These are phyloP conservation scores for Drosophila paramelanica DNA, from an alignment of 2,888 invertebrate genomes.

Conservation along the genomic window DNA sequence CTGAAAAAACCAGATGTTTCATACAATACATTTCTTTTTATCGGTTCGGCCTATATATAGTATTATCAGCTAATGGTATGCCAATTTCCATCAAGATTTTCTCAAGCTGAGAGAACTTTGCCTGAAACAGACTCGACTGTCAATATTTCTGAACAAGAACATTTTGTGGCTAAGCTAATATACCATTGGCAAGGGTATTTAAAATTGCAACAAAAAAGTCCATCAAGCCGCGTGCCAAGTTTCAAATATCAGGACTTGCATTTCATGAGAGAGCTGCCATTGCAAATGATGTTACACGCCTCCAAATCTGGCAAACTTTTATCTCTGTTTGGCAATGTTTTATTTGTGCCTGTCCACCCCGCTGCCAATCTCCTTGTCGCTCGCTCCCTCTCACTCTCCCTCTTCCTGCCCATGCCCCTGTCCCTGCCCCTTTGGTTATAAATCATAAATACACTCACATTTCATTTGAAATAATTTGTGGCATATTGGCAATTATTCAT, in stretches of 20 bases:
- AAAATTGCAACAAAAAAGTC: slow-evolving; percentile 33
- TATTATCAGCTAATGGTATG: too few relatives aligned
- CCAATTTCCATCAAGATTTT: too few relatives aligned
- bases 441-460: slow-evolving; percentile 82
- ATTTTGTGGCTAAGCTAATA: neutral
- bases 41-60: too few relatives aligned
- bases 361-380: neutral
- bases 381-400: neutral
- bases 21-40: too few relatives aligned
- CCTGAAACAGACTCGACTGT: too few relatives aligned
- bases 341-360: slow-evolving; percentile 27
- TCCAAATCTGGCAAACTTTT: slow-evolving; percentile 73
- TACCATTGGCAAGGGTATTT: neutral
- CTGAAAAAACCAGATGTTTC: too few relatives aligned
- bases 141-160: too few relatives aligned
- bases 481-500: slow-evolving; percentile 82
- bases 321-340: slow-evolving; percentile 59
- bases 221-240: slow-evolving; percentile 75
- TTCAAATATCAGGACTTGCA: slow-evolving; percentile 73
- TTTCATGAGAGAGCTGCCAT: slow-evolving; percentile 48
- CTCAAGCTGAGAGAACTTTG: too few relatives aligned
- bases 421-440: slow-evolving; percentile 41
- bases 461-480: slow-evolving; percentile 81
- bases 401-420: neutral
- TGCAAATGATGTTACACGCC: slow-evolving; percentile 66